Evolutionary conservation across 2,888 invertebrate genomes (phyloP).

Genomic region (Leptopilina myrica): DNA sequence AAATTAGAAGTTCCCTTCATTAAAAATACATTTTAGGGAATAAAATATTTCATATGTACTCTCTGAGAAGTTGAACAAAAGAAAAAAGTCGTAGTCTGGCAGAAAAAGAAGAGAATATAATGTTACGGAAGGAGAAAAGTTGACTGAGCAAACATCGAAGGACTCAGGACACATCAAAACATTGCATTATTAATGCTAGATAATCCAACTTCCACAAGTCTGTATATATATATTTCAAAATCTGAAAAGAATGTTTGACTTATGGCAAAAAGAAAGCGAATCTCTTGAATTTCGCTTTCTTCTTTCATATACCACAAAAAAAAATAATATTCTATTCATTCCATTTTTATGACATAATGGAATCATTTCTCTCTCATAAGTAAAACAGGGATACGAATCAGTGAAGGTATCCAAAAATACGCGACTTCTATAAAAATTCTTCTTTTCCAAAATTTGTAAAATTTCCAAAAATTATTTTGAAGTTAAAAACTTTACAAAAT

Average conservation of each 20-base stretch:
- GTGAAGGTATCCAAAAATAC: too few species aligned
- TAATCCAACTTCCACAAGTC: slow-evolving; percentile 54
- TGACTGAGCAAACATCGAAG: slow-evolving; percentile 57
- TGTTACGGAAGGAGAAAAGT: slow-evolving; percentile 34
- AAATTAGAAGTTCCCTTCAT: too few species aligned
- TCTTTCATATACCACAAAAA: neutral
- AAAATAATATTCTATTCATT: neutral
- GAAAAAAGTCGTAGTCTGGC: neutral
- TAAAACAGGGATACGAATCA: too few species aligned
- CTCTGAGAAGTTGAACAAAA: neutral
- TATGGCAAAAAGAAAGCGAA: neutral
- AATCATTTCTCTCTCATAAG: too few species aligned
- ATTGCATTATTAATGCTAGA: slow-evolving; percentile 62
- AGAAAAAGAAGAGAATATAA: neutral
- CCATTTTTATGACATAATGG: too few species aligned
- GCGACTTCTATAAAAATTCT: too few species aligned
- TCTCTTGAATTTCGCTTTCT: neutral
- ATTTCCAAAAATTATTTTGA: too few species aligned
- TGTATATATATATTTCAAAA: neutral
- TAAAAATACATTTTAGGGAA: neutral
- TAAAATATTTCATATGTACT: neutral
- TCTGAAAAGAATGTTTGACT: slow-evolving; percentile 4
- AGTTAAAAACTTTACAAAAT: too few species aligned
- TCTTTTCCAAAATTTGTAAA: too few species aligned
- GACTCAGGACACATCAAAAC: slow-evolving; percentile 55